Evolutionary conservation across 2,797 vertebrate genomes (phyloP), one percentile per base, ranked within the genome.

Genomic region (Crenichthys baileyi): DNA sequence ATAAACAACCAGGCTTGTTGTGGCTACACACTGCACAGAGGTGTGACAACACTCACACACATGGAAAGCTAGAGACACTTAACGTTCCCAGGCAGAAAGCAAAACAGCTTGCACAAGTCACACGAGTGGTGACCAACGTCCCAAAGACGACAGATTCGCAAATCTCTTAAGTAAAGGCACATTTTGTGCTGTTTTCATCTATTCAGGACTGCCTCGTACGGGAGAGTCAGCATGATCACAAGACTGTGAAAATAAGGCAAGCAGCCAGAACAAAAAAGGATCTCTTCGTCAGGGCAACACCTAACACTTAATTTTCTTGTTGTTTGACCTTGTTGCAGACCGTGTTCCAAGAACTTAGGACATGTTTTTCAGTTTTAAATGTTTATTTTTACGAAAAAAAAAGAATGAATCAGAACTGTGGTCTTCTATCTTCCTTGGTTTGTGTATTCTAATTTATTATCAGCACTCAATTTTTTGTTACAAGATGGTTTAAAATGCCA

Each of bases 1-100:
- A 79, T 90, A 94, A 95, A 95, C 95, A 95, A 85, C 44, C 70
- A 26, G 85, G 85, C 85, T 90, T 95, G 92, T 96, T 95, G 92
- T 95, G 95, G 88, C 93, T 93, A 95, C 93, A 95, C 72, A 94
- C 20, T 73, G 89, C 82, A 86, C 85, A 91, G 89, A 93, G 92
- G 93, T 93, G 93, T 94, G 92, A 91, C 92, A 51, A 75, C 87
- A 90, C 93, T 91, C 87, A 15, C 67, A 90, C 88, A 90, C 85
- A 87, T 87, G 89, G 88, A 86, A 83, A 83, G 80, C 72, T 87
- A 6, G 70, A 70, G 71, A 86, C 74, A 85, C 87, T 88, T 89
- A 80, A 79, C 83, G 82, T 89, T 92, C 91, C 94, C 93, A 93
- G 92, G 90, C 92, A 88, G 79, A 91, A 84, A 71, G 77, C 77